Evolutionary conservation across 2,888 invertebrate genomes (phyloP).

Genomic region (Amphipoea lucens): DNA sequence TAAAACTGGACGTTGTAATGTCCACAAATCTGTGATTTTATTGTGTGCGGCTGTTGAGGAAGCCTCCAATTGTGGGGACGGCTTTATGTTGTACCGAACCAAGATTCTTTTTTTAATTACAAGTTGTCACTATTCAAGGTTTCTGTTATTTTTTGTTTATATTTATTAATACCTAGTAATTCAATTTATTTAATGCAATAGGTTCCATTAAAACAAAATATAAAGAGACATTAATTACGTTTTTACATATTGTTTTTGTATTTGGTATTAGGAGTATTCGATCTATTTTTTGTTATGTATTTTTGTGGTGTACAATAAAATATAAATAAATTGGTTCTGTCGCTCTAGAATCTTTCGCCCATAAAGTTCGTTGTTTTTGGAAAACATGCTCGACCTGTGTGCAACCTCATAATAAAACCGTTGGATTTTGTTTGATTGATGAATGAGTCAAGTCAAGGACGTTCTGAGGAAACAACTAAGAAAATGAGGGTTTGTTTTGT

Average conservation of each 20-base stretch:
- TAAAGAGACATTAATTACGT: neutral
- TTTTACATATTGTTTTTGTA: neutral
- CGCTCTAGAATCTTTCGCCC: neutral
- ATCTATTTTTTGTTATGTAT: no score
- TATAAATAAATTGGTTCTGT: neutral
- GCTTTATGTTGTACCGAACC: constrained; percentile 67
- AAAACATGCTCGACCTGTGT: neutral
- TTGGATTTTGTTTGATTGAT: constrained; percentile 14
- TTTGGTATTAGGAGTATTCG: no score
- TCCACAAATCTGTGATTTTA: constrained; percentile 85
- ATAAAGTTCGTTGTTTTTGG: neutral
- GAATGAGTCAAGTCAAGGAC: constrained; percentile 9
- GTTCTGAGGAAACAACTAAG: constrained; percentile 29
- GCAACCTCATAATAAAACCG: constrained; percentile 4
- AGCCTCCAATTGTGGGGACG: constrained; percentile 76
- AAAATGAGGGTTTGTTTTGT: constrained; percentile 9
- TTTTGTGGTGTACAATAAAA: no score
- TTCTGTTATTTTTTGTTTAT: neutral
- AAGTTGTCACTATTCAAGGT: neutral
- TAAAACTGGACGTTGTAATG: constrained; percentile 79
- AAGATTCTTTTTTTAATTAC: constrained; percentile 6
- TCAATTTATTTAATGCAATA: neutral
- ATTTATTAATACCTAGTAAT: neutral
- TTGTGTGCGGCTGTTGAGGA: constrained; percentile 83
- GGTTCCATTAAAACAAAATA: neutral